Base-by-base conservation (phyloP, 1,140 invertebrate genomes). In the Drosophila fuyamai region DNA sequence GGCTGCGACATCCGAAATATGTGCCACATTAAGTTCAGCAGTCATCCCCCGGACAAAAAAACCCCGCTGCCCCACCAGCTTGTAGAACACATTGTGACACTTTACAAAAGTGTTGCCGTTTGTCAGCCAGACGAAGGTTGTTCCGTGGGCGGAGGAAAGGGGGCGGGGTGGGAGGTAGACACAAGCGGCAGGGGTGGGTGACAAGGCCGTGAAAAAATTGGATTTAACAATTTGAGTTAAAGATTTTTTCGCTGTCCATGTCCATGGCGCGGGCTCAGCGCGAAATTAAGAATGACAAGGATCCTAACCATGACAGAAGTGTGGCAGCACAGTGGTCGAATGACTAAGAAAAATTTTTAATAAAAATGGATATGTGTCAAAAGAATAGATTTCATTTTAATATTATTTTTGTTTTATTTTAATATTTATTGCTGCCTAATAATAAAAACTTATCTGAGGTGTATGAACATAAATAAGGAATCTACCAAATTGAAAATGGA, bases 281-380 rank as follows among this genome's bases (percentile, higher is more conserved):
- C 59, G 40, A 79, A 89, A 89, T 89, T 78, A 84, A 89, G 77
- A 89, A 71, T 89, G 84, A 90, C 84, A 84, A 84, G 80, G 54
- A 84, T 71, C 62, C 72, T 79, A 70, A 56, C 76, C 57, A 55
- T 50, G 44, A 58, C 65, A 43, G 44, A 70, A 70, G 62, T 48
- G 16, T 12, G 41, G 27, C 35, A 10, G 38, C n/a, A 86, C 82
- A 86, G 74, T 86, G 68, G 75, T 46, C 2, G 0, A 8, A 51
- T 3, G 4, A 13, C 9, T 12, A 0, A 6, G 0, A 6, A 5
- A 41, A 12, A 41, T 14, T 5, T 13, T 4, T 14, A 23, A 0
- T 16, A 4, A 3, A 4, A 23, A 23, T 23, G 23, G 23, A 23
- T 23, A 23, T n/a, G n/a, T n/a, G n/a, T n/a, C n/a, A n/a, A n/a